phyloP scores from a whole-genome alignment of 2,113 vertebrate species.

The Cyanoramphus novaezelandiae region DNA sequence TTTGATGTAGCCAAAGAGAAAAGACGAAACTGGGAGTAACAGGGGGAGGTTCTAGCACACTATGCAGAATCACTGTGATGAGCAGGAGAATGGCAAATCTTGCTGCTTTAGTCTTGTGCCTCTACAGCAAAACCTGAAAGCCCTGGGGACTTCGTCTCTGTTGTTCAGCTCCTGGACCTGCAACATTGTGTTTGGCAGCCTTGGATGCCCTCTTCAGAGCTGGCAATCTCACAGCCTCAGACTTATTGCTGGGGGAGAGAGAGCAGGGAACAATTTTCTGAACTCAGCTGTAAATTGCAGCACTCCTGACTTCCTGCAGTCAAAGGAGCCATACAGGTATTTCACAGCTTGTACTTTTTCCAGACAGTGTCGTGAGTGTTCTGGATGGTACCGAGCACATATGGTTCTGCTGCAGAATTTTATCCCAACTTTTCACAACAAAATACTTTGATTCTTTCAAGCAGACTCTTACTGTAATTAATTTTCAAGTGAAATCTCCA shows the following conservation, averaged over 20 bases:
- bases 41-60: not conserved
- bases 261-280: not conserved
- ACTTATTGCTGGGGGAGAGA: not conserved
- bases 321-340: not conserved
- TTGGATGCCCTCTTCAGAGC: accelerated
- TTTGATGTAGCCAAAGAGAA: not conserved
- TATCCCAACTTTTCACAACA: not conserved
- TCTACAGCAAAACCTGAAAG: not conserved
- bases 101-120: not conserved
- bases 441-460: not conserved
- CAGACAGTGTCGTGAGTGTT: not conserved
- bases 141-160: not conserved
- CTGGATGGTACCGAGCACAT: not conserved
- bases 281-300: not conserved
- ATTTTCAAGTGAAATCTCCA: not conserved
- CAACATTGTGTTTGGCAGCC: not conserved
- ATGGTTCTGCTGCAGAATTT: not conserved
- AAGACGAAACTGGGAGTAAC: not conserved
- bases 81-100: not conserved
- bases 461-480: not conserved
- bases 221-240: accelerated
- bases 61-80: not conserved
- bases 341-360: not conserved
- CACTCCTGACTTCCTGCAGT: not conserved
- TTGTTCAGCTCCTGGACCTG: not conserved